Conservation (phyloP, 2,797 vertebrate genomes). For the Corythornis leucogaster region DNA sequence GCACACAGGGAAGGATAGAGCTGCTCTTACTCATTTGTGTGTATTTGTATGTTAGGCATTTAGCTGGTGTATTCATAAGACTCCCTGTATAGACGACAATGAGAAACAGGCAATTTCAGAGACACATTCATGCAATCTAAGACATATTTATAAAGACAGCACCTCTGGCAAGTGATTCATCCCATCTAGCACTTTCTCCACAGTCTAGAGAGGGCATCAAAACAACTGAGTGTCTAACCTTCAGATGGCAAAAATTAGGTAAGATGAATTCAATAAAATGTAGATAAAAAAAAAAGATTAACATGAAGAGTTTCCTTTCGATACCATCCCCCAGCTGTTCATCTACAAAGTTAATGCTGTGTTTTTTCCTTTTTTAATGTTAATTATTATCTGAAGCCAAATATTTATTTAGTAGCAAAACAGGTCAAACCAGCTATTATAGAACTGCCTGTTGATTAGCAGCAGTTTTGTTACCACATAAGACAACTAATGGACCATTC, state of each 20-base stretch:
- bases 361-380: neutral
- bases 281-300: neutral
- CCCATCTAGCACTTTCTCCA: neutral
- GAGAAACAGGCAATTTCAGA: neutral
- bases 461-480: neutral
- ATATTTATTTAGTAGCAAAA: neutral
- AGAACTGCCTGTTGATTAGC: neutral
- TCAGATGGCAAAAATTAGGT: neutral
- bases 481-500: neutral
- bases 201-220: neutral
- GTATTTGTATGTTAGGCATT: neutral
- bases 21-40: neutral
- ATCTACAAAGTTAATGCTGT: neutral
- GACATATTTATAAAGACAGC: neutral
- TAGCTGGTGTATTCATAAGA: neutral
- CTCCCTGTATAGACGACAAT: neutral
- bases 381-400: neutral
- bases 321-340: neutral
- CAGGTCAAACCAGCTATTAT: neutral
- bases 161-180: neutral
- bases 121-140: neutral
- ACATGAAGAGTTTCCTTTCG: neutral
- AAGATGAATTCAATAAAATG: neutral
- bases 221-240: neutral
- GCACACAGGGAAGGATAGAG: fast-evolving